Conservation (phyloP, 2,797 vertebrate species). For the Tauraco hartlaubi region DNA sequence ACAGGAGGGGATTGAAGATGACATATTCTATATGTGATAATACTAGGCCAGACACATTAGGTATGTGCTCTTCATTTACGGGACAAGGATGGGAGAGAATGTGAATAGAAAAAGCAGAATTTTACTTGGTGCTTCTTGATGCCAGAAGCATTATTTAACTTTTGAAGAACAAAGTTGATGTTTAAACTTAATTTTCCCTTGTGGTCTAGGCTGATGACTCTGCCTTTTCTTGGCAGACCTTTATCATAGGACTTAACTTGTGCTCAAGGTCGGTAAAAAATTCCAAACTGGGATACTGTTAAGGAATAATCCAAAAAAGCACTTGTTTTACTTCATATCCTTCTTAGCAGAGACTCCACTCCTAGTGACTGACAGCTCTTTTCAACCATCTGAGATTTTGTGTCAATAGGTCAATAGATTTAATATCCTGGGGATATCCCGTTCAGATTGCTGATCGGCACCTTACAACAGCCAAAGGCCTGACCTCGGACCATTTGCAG, state of each 20-base stretch:
- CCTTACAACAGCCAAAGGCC: slow-evolving; percentile 28
- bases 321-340: slow-evolving; percentile 24
- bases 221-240: background rate
- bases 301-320: background rate
- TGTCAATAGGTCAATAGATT: slow-evolving; percentile 66
- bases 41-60: background rate
- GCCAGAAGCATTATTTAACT: slow-evolving; percentile 18
- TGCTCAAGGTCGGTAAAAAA: slow-evolving; percentile 8
- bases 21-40: background rate
- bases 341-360: background rate
- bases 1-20: background rate
- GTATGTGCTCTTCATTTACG: background rate
- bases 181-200: slow-evolving; percentile 9
- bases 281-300: background rate
- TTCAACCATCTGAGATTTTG: slow-evolving; percentile 32
- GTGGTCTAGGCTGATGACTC: background rate
- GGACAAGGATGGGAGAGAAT: background rate
- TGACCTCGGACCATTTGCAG: background rate
- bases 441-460: background rate
- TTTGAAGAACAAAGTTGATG: background rate
- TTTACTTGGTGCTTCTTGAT: background rate
- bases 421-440: slow-evolving; percentile 40
- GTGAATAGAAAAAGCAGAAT: background rate
- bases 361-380: slow-evolving; percentile 20
- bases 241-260: background rate